Evolutionary conservation across 2,888 invertebrate species (phyloP).

Genomic region (Acronicta psi): DNA sequence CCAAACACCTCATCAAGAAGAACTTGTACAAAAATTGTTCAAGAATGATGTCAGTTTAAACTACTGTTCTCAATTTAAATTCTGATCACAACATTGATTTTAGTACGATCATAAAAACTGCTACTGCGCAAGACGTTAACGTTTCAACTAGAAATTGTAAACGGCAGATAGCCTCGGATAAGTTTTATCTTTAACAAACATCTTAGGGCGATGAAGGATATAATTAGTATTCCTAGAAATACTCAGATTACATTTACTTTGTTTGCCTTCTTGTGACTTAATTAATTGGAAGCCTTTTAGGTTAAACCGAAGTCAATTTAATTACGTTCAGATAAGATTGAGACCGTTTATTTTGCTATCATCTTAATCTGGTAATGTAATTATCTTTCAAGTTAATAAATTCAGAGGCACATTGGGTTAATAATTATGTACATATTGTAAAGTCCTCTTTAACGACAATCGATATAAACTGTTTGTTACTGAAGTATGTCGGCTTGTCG

Average conservation of each 20-base stretch:
- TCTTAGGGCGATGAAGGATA: conserved; percentile 32
- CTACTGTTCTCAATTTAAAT: conserved; percentile 40
- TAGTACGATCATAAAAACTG: conserved; percentile 47
- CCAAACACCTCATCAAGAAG: background rate
- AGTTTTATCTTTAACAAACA: conserved; percentile 52
- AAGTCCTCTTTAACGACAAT: no score
- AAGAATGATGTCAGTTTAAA: conserved; percentile 3
- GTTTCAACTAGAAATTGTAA: conserved; percentile 54
- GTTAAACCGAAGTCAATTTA: conserved; percentile 29
- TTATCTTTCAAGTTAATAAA: background rate
- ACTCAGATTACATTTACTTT: conserved; percentile 35
- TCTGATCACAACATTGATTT: conserved; percentile 49
- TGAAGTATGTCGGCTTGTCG: no score
- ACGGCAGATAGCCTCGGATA: conserved; percentile 52
- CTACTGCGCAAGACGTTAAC: conserved; percentile 38
- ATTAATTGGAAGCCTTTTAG: conserved; percentile 36
- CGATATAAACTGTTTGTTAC: no score
- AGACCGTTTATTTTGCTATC: conserved; percentile 39
- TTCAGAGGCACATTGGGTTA: no score
- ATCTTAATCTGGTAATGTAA: conserved; percentile 18
- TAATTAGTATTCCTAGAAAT: conserved; percentile 46
- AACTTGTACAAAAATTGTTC: background rate
- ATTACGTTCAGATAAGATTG: conserved; percentile 38
- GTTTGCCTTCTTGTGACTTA: conserved; percentile 40
- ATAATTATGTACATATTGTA: no score